These are phyloP conservation scores for Trichonephila clavata DNA, from an alignment of 1,140 invertebrate species.

Conservation along the genomic window DNA sequence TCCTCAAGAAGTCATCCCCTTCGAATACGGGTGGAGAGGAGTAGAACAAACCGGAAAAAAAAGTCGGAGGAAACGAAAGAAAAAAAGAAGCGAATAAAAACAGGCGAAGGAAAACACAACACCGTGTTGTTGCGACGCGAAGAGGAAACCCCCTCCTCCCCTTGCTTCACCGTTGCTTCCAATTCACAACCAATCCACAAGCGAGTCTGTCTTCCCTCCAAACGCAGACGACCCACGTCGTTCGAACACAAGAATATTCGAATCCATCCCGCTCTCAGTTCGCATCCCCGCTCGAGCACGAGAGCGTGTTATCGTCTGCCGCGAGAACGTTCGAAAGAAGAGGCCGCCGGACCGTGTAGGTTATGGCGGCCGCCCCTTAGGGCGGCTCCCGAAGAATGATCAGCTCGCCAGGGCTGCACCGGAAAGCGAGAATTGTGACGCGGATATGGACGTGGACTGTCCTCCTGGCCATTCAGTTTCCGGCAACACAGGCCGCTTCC, in stretches of 20 bases:
- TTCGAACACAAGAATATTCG: constrained; percentile 26
- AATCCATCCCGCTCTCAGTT: not conserved
- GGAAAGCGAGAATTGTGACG: constrained; percentile 35
- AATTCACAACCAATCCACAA: constrained; percentile 51
- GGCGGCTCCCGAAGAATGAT: constrained; percentile 56
- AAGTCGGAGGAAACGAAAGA: not conserved
- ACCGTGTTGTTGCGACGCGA: constrained; percentile 50
- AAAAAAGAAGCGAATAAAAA: not conserved
- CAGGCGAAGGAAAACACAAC: constrained; percentile 17
- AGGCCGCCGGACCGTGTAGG: not conserved
- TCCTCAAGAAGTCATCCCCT: constrained; percentile 15
- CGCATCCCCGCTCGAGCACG: not conserved
- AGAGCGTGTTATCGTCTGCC: not conserved
- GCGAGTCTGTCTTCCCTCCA: not conserved
- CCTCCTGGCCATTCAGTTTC: not conserved
- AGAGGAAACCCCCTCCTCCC: constrained; percentile 30
- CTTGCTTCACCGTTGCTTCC: not conserved
- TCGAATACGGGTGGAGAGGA: not conserved
- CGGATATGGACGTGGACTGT: not conserved
- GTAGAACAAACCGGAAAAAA: not conserved
- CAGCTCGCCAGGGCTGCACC: constrained; percentile 33
- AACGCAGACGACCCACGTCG: constrained; percentile 20
- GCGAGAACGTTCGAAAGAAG: not conserved
- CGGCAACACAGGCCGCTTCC: not conserved
- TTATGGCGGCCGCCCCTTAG: constrained; percentile 61